Base-by-base conservation (phyloP, 2,888 invertebrate genomes). In the Meliscaeva auricollis region DNA sequence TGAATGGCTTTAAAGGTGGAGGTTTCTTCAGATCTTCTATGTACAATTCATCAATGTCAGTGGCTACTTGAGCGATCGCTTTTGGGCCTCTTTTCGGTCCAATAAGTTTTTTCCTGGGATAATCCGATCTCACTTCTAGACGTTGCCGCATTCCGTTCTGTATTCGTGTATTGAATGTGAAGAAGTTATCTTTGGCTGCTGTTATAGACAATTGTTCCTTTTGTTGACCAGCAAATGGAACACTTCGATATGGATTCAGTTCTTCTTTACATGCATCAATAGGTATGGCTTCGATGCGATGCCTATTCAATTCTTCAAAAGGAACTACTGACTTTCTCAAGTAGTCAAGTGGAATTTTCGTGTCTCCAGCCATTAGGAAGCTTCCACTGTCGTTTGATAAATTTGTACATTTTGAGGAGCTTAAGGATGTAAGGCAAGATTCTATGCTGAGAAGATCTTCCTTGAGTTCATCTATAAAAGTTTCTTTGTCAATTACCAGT, bases 351-450 rank as follows among this genome's bases (percentile, higher is more conserved):
- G 92, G 92, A 26, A 92, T 87, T 85, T 92, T 92, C 1, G 89
- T 91, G 38, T 89, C 89, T 0, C 90, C 90, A 41, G 90, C 90
- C 30, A 92, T 87, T 2, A 92, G 54, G 38, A 88, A 92, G 62
- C 92, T 92, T 11, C 92, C 92, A 62, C 92, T 92, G 76, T 92
- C 92, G 30, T 90, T 89, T 0, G 91, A 89, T 0, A 92, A 89
- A 87, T 92, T 91, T 1, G 92, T 92, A 66, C 92, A 92, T 0
- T 88, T 82, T 0, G 92, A 92, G 70, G 92, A 92, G 46, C 90
- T 90, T 1, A 91, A 80, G 2, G 92, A 92, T 0, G 88, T 90
- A 0, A 91, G 87, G 60, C 92, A 91, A 6, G 90, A 89, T 75
- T 91, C 90, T n/a, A 92, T 92, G 77, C 92, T 92, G 50, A 89